Evolutionary conservation across 2,113 vertebrate species (phyloP).

Genomic region (Zapornia atra): DNA sequence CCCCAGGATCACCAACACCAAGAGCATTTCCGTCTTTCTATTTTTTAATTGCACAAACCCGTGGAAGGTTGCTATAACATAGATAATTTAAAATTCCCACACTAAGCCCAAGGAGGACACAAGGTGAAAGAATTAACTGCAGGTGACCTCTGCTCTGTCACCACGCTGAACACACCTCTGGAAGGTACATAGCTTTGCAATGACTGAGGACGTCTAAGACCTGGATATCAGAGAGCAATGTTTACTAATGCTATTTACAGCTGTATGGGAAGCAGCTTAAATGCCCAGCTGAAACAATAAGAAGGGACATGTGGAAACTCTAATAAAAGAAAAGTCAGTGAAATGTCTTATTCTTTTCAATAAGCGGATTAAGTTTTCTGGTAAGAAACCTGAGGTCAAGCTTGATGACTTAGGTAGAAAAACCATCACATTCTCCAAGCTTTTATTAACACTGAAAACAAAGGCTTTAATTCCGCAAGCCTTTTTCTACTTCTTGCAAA

Average conservation of each 20-base stretch:
- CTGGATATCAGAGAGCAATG: background rate
- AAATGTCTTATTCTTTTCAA: background rate
- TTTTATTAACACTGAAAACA: background rate
- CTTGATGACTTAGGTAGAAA: background rate
- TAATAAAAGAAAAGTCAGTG: background rate
- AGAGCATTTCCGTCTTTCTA: background rate
- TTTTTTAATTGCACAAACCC: fast-evolving
- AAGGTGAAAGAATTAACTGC: background rate
- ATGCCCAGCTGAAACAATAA: background rate
- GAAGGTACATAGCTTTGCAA: background rate
- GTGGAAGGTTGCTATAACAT: background rate
- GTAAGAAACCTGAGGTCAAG: background rate
- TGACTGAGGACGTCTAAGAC: background rate
- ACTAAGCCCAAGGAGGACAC: background rate
- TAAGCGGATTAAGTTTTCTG: background rate
- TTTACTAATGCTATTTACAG: background rate
- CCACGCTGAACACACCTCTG: too few relatives aligned
- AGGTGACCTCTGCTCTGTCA: background rate
- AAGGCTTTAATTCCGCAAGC: background rate
- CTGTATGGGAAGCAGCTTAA: background rate
- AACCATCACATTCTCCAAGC: background rate
- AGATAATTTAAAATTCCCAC: background rate
- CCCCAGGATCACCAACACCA: background rate
- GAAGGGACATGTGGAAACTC: background rate
- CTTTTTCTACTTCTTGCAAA: background rate